These are phyloP conservation scores for Parapristionchus giblindavisi DNA, from an alignment of 2,888 invertebrate species.

Conservation along the genomic window DNA sequence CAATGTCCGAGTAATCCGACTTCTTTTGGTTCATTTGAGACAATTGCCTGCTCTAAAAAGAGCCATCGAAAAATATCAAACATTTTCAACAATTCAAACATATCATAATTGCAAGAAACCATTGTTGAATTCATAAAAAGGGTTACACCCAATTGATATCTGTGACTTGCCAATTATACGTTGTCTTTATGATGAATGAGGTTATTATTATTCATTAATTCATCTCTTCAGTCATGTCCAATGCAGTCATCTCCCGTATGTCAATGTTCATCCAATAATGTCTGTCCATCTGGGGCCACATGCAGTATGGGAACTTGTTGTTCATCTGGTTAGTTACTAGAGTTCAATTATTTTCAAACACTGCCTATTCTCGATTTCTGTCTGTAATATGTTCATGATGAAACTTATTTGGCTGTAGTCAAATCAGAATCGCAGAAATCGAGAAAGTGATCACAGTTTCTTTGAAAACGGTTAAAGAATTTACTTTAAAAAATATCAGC, in stretches of 20 bases:
- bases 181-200: not conserved
- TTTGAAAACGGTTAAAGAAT: too few relatives aligned
- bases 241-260: slow-evolving; percentile 61
- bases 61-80: too few relatives aligned
- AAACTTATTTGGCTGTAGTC: too few relatives aligned
- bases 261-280: slow-evolving; percentile 66
- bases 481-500: too few relatives aligned
- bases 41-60: too few relatives aligned
- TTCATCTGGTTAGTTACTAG: slow-evolving; percentile 41
- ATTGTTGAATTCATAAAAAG: too few relatives aligned
- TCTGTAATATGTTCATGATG: not conserved
- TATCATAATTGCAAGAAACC: not conserved
- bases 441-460: too few relatives aligned
- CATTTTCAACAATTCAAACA: not conserved
- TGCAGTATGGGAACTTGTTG: slow-evolving; percentile 68
- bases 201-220: not conserved
- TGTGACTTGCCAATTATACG: too few relatives aligned
- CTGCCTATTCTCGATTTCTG: not conserved
- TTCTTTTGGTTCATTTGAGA: too few relatives aligned
- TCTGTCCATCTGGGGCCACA: slow-evolving; percentile 61
- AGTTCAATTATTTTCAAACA: not conserved
- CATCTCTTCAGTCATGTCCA: slow-evolving; percentile 7
- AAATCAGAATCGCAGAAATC: too few relatives aligned
- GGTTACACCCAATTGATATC: too few relatives aligned
- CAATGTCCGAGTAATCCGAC: too few relatives aligned